A percentile compares a stretch with the other conserved stretches of the same genome.
These are phyloP conservation scores for Odontamblyopus rebecca DNA, from an alignment of 2,797 vertebrate species.

Conservation along the genomic window DNA sequence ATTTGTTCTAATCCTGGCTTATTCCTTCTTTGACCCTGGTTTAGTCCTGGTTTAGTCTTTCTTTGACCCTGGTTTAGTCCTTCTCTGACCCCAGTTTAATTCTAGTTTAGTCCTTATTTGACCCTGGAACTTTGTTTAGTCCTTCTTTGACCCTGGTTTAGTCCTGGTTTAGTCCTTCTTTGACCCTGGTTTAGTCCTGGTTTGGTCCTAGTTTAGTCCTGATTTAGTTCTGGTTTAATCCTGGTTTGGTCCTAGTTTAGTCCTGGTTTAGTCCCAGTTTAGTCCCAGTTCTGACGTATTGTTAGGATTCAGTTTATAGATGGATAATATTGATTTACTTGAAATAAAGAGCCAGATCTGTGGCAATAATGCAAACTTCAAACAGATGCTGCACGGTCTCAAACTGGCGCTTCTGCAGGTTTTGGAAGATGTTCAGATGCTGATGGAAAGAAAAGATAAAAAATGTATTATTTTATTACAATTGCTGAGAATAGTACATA, in stretches of 20 bases:
- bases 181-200: neutral
- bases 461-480: neutral
- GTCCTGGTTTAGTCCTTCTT: neutral
- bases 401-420: conserved; percentile 90
- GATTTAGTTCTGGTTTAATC: neutral
- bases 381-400: conserved; percentile 93
- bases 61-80: neutral
- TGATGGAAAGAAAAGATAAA: conserved; percentile 35
- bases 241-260: neutral
- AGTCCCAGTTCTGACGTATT: neutral
- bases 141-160: neutral
- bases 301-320: neutral
- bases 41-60: neutral
- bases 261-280: neutral
- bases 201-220: neutral
- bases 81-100: too few relatives aligned
- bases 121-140: too few relatives aligned
- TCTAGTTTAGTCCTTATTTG: neutral
- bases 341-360: conserved; percentile 94
- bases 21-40: neutral
- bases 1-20: neutral
- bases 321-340: conserved; percentile 79
- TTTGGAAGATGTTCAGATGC: conserved; percentile 94
- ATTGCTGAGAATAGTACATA: neutral
- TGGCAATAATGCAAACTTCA: conserved; percentile 94